Percentiles rank a stretch among this genome's conserved stretches.
phyloP scores from a whole-genome alignment of 2,888 invertebrate species.

The Odontocolon sp. region DNA sequence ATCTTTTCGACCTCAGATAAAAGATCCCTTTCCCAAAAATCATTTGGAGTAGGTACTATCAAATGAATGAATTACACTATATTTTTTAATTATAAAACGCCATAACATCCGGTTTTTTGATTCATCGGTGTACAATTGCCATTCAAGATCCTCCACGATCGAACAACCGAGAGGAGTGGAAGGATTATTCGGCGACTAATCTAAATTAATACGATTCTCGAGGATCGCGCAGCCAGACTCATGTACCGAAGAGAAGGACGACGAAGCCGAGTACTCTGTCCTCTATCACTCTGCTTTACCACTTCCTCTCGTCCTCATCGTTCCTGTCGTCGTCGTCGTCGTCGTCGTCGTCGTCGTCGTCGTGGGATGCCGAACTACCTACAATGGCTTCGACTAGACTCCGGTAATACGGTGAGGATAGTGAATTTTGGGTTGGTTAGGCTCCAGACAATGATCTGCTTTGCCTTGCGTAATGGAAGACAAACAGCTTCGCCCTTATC shows the following conservation, averaged over 20 bases:
- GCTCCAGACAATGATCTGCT: slow-evolving; percentile 74
- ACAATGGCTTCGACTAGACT: slow-evolving; percentile 67
- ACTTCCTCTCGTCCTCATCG: background rate
- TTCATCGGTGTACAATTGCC: slow-evolving; percentile 10
- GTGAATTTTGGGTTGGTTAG: slow-evolving; percentile 75
- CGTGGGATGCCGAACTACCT: slow-evolving; percentile 63
- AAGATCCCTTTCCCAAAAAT: background rate
- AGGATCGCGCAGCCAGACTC: slow-evolving; percentile 60
- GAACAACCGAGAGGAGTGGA: background rate
- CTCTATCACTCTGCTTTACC: slow-evolving; percentile 19
- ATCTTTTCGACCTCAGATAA: background rate
- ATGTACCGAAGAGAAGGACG: slow-evolving; percentile 44
- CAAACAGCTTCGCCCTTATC: slow-evolving; percentile 73
- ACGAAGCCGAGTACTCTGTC: slow-evolving; percentile 49
- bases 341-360: slow-evolving; percentile 47
- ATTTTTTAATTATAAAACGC: background rate
- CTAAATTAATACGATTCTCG: slow-evolving; percentile 63
- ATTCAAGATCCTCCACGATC: slow-evolving; percentile 9
- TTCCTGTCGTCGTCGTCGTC: slow-evolving; percentile 23
- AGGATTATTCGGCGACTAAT: slow-evolving; percentile 58
- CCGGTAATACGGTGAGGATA: slow-evolving; percentile 68
- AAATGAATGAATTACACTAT: too few relatives aligned
- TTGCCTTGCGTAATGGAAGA: slow-evolving; percentile 76
- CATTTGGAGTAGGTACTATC: too few relatives aligned
- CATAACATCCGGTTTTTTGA: background rate